A percentile compares a stretch with the other conserved stretches of the same genome.
Evolutionary conservation across 1,140 invertebrate genomes (phyloP).

Genomic region (Oryctes rhinoceros): DNA sequence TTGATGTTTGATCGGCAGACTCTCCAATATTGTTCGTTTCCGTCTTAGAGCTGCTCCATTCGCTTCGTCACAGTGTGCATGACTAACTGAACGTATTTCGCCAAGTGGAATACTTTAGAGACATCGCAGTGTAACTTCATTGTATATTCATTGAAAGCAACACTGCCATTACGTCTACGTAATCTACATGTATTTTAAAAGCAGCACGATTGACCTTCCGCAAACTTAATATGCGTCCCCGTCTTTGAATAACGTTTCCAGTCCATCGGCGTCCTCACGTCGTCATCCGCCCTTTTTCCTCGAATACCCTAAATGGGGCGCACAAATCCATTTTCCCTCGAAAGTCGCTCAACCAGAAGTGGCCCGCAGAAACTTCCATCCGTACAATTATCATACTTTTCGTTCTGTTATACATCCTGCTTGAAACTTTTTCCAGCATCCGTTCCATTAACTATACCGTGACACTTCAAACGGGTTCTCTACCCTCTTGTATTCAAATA

Average conservation of each 20-base stretch:
- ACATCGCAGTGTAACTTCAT: background rate
- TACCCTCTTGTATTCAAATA: conserved; percentile 1
- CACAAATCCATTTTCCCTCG: conserved; percentile 21
- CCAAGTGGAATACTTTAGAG: too few relatives aligned
- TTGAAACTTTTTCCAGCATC: conserved; percentile 6
- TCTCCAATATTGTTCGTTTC: too few relatives aligned
- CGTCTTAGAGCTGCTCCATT: too few relatives aligned
- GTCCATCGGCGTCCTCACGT: background rate
- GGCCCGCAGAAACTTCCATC: conserved; percentile 13
- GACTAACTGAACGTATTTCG: too few relatives aligned
- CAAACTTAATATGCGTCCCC: conserved; percentile 2
- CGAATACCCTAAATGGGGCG: conserved; percentile 5
- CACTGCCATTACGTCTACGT: background rate
- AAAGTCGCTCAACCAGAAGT: conserved; percentile 9
- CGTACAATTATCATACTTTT: conserved; percentile 11
- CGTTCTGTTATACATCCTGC: conserved; percentile 2
- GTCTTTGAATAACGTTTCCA: conserved; percentile 13
- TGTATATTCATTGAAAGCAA: background rate
- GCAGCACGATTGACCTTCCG: background rate
- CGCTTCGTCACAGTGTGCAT: too few relatives aligned
- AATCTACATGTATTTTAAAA: conserved; percentile 3
- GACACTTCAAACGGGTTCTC: conserved; percentile 13
- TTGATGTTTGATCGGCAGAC: too few relatives aligned
- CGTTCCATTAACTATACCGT: conserved; percentile 3
- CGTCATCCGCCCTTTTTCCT: conserved; percentile 7